A percentile compares a stretch with the other conserved stretches of the same genome.
Evolutionary conservation across 2,888 invertebrate genomes (phyloP).

Genomic region (Mythimna pallens): DNA sequence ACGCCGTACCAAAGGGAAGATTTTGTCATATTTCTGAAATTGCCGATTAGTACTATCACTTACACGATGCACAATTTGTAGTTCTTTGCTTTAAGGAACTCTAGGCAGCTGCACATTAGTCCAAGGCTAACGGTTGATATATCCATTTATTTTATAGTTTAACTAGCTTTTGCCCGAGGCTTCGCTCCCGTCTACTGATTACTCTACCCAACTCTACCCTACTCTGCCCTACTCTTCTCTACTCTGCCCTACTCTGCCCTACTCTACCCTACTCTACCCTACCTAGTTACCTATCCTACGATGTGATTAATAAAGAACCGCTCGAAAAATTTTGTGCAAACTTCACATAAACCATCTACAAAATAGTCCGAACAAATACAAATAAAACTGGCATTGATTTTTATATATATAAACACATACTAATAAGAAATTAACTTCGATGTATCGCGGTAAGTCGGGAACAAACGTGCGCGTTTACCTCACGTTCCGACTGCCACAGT

Average conservation of each 20-base stretch:
- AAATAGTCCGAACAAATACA: no score
- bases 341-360: no score
- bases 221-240: no score
- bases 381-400: no score
- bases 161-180: no score
- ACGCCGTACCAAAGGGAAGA: slow-evolving; percentile 97
- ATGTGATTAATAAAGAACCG: no score
- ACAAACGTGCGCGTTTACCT: not conserved
- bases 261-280: no score
- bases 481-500: not conserved
- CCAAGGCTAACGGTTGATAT: not conserved
- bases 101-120: not conserved
- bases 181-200: no score
- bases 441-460: not conserved
- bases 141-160: not conserved
- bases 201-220: no score
- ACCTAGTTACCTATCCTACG: no score
- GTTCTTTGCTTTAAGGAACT: not conserved
- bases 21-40: slow-evolving; percentile 88
- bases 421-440: not conserved
- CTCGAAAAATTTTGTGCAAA: no score
- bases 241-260: no score
- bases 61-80: not conserved
- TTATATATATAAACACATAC: not conserved
- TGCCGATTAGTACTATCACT: slow-evolving; percentile 8